Conservation (phyloP, 1,140 invertebrate species). For the Neodiprion lecontei region DNA sequence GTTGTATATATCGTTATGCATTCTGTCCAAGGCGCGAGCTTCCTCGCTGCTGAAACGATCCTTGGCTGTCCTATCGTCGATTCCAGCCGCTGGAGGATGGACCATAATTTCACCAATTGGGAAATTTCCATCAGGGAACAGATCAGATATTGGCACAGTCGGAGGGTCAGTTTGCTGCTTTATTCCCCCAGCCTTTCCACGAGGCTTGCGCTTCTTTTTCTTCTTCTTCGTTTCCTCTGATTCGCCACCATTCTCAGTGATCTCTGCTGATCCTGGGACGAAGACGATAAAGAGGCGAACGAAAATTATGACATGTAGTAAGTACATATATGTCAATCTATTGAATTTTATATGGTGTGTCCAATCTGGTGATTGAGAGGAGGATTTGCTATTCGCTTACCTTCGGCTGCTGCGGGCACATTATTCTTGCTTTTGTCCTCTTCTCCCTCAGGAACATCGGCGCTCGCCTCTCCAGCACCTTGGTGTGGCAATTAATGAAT, state of each 20-base stretch:
- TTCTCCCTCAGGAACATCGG: slow-evolving; percentile 57
- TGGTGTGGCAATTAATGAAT: slow-evolving; percentile 13
- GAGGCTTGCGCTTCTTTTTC: slow-evolving; percentile 67
- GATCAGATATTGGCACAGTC: slow-evolving; percentile 82
- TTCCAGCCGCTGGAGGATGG: slow-evolving; percentile 70
- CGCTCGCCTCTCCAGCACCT: slow-evolving; percentile 58
- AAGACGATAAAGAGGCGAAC: not conserved
- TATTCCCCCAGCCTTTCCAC: slow-evolving; percentile 57
- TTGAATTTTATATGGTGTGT: not conserved
- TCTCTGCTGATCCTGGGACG: not conserved
- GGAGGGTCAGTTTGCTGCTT: slow-evolving; percentile 84
- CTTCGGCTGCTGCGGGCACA: slow-evolving; percentile 41
- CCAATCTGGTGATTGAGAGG: not conserved
- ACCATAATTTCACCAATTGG: slow-evolving; percentile 84
- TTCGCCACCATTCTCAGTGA: slow-evolving; percentile 47
- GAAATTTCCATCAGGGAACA: slow-evolving; percentile 84
- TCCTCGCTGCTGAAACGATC: slow-evolving; percentile 91
- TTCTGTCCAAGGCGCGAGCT: slow-evolving; percentile 81
- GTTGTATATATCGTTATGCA: slow-evolving; percentile 91
- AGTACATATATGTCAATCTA: not conserved
- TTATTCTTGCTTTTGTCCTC: slow-evolving; percentile 47
- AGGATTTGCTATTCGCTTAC: not conserved
- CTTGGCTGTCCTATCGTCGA: slow-evolving; percentile 85
- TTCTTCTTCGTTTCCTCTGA: slow-evolving; percentile 68
- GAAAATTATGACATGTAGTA: not conserved